A percentile compares a stretch with the other conserved stretches of the same genome.
Conservation (phyloP, 2,888 invertebrate genomes). For the Cheilosia soror region DNA sequence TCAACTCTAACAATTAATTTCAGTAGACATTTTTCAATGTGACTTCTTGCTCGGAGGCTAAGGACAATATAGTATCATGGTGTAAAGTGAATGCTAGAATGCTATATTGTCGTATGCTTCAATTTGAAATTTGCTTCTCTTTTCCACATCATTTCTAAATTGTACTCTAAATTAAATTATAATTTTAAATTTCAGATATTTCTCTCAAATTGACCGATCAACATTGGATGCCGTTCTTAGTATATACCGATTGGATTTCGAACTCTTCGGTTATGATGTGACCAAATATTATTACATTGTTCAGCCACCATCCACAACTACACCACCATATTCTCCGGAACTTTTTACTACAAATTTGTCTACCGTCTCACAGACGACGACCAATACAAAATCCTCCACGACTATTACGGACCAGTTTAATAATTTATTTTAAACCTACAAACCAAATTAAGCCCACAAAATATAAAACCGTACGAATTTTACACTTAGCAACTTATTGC, state of each 20-base stretch:
- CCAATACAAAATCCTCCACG: conserved; percentile 65
- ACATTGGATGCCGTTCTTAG: conserved; percentile 86
- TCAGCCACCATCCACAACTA: conserved; percentile 81
- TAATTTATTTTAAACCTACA: conserved; percentile 53
- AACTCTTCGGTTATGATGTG: conserved; percentile 88
- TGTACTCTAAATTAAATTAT: too few species aligned
- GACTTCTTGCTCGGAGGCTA: background rate
- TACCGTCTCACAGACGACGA: conserved; percentile 56
- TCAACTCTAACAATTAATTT: conserved; percentile 76
- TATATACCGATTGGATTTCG: conserved; percentile 88
- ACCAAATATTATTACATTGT: conserved; percentile 85
- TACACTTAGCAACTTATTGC: conserved; percentile 59
- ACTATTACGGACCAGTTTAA: conserved; percentile 66
- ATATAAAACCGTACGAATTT: conserved; percentile 65
- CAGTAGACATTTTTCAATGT: too few species aligned
- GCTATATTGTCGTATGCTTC: too few species aligned
- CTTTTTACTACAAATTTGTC: conserved; percentile 68
- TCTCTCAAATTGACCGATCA: conserved; percentile 85
- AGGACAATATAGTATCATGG: too few species aligned
- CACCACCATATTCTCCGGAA: conserved; percentile 66
- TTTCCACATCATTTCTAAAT: too few species aligned
- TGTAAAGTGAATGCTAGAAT: too few species aligned
- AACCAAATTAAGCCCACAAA: conserved; percentile 22
- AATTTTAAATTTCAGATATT: conserved; percentile 82
- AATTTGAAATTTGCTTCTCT: too few species aligned